These are phyloP conservation scores for Graphium colonna DNA, from an alignment of 2,888 invertebrate species.

Conservation along the genomic window DNA sequence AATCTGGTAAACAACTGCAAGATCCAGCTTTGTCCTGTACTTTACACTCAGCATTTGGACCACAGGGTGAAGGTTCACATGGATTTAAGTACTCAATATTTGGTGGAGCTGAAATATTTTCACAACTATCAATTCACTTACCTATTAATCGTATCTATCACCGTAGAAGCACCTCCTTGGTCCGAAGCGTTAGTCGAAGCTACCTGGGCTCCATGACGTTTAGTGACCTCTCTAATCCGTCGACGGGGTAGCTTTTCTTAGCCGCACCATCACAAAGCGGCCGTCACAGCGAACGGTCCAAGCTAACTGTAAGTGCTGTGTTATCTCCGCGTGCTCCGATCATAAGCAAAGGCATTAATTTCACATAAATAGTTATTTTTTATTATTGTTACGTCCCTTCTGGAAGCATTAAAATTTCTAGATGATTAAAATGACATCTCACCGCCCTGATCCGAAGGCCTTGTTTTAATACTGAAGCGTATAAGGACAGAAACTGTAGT, in stretches of 20 bases:
- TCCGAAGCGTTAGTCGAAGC: constrained; percentile 80
- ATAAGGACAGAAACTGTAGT: constrained; percentile 49
- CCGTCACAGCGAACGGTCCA: constrained; percentile 67
- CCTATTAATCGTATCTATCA: constrained; percentile 54
- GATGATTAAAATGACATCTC: constrained; percentile 48
- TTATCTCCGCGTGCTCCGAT: constrained; percentile 79
- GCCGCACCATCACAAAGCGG: constrained; percentile 72
- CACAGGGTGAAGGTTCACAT: constrained; percentile 84
- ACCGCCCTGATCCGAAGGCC: constrained; percentile 53
- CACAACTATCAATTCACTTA: constrained; percentile 61
- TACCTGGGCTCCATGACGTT: constrained; percentile 71
- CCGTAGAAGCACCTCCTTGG: constrained; percentile 74
- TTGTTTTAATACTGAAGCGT: constrained; percentile 58
- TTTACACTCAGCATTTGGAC: constrained; percentile 86
- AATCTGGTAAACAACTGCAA: constrained; percentile 85
- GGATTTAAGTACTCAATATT: constrained; percentile 74
- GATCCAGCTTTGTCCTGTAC: constrained; percentile 86
- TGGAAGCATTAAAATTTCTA: constrained; percentile 65
- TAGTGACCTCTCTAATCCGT: constrained; percentile 67
- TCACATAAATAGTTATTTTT: constrained; percentile 67
- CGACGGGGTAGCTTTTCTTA: constrained; percentile 65
- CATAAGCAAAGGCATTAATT: constrained; percentile 76
- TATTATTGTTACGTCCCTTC: constrained; percentile 61
- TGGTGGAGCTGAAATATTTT: constrained; percentile 69
- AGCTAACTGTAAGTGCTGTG: constrained; percentile 80